phyloP scores from a whole-genome alignment of 2,113 vertebrate species.

The Lasiurus cinereus region DNA sequence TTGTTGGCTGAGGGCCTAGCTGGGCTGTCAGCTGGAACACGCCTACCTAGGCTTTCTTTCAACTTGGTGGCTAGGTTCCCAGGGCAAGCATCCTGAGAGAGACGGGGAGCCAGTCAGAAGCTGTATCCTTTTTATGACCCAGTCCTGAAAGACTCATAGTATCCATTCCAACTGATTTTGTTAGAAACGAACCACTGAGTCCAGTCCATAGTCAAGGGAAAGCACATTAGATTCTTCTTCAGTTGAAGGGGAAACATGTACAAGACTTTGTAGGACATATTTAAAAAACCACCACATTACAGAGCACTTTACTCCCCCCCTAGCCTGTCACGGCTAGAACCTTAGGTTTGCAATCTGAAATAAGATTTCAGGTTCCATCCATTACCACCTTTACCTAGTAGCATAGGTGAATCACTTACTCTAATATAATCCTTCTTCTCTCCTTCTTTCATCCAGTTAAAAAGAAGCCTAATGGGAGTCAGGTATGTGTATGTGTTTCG shows the following conservation, averaged over 20 bases:
- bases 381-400: neutral
- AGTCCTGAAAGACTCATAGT: neutral
- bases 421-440: neutral
- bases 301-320: neutral
- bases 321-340: neutral
- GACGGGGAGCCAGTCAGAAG: neutral
- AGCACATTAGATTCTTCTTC: neutral
- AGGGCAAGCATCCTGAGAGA: neutral
- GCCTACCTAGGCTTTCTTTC: neutral
- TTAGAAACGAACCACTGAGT: neutral
- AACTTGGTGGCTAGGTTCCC: neutral
- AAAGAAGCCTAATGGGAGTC: neutral
- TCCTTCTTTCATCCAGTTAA: neutral
- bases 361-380: neutral
- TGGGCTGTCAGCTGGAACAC: neutral
- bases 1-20: neutral
- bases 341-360: neutral
- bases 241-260: neutral
- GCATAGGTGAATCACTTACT: neutral
- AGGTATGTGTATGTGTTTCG: neutral
- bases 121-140: neutral
- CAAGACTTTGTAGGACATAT: neutral
- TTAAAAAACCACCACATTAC: neutral
- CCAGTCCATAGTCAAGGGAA: neutral
- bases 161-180: neutral